A percentile compares a stretch with the other conserved stretches of the same genome.
phyloP scores from a whole-genome alignment of 2,113 vertebrate genomes.

The Todiramphus chloris region DNA sequence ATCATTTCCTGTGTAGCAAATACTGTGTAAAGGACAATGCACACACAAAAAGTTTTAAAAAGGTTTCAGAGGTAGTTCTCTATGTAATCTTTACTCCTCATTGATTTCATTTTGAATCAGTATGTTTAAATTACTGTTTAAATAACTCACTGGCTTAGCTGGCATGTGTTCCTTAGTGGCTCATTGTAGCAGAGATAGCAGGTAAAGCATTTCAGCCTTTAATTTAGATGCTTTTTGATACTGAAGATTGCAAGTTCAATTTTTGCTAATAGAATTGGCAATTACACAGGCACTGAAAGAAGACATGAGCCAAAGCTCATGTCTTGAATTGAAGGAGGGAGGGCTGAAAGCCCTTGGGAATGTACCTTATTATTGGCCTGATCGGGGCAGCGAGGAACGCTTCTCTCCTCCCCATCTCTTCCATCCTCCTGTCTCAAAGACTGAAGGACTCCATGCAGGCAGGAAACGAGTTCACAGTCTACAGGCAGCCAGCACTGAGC shows the following conservation, averaged over 20 bases:
- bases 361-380: not conserved
- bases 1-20: not conserved
- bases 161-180: not conserved
- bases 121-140: not conserved
- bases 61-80: not conserved
- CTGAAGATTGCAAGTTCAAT: not conserved
- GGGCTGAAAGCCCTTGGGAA: not conserved
- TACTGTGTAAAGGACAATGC: rapidly evolving
- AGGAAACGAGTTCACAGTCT: not conserved
- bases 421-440: not conserved
- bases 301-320: not conserved
- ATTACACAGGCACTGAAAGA: not conserved
- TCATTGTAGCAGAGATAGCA: not conserved
- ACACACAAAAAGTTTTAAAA: not conserved
- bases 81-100: not conserved
- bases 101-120: not conserved
- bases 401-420: not conserved
- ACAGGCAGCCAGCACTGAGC: not conserved
- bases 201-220: not conserved
- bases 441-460: not conserved
- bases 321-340: not conserved
- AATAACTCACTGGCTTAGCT: not conserved
- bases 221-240: not conserved
- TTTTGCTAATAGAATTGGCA: not conserved
- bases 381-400: not conserved